Evolutionary conservation across 2,888 invertebrate species (phyloP), one percentile per base, ranked within the genome.

Genomic region (Pammene aurita): DNA sequence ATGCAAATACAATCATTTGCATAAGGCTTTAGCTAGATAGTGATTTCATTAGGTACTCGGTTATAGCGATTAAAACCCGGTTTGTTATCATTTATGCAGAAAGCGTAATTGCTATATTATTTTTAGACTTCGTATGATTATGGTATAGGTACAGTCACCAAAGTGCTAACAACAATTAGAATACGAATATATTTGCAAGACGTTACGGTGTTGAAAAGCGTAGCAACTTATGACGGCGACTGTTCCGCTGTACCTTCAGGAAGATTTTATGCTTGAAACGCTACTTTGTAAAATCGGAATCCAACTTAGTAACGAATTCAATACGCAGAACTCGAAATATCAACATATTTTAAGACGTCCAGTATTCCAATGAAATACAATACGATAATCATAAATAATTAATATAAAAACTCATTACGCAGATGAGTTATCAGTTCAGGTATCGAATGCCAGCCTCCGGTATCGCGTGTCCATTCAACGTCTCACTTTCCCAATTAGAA

Each of bases 401-500:
- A 5, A 38, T 38, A 38, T 1, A 50, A 11, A 38, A 18, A 41
- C 62, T 62, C 41, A 52, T 62, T 62, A 50, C 16, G 50, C 13
- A n/a, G 61, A 61, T 41, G 41, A 50, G n/a, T 16, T 50, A 52
- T 38, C 48, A 48, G 11, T 18, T 50, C 41, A 35, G n/a, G 18
- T 50, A 61, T 61, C n/a, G 50, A 52, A 62, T 62, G 50, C 50
- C 56, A 35, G 42, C 7, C 26, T 41, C 18, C 50, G 9, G 48
- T 54, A 69, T 69, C 69, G 58, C 55, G 48, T 69, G 48, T 69
- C 69, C 46, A 41, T 35, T 69, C 66, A 68, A 63, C 66, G 64
- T 71, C 64, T 69, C 78, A 82, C 81, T 81, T 82, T 81, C 81
- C 74, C 75, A 75, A 74, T 67, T 69, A 67, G 60, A 71, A 74